phyloP scores from a whole-genome alignment of 2,797 vertebrate genomes.

The Etheostoma perlongum region DNA sequence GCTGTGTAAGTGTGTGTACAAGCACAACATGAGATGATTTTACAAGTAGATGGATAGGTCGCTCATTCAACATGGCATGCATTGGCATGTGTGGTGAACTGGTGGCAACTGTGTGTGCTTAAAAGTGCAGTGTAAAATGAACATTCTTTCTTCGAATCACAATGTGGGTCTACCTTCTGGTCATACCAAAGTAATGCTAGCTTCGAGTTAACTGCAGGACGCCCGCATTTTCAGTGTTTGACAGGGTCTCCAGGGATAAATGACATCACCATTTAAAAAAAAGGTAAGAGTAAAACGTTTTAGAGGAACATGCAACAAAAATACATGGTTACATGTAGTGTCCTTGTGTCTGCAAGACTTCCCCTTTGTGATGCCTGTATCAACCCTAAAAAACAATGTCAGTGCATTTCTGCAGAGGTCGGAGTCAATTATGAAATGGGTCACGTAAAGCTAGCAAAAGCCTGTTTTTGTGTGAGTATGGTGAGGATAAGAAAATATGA shows the following conservation, averaged over 20 bases:
- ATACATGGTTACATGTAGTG: background rate
- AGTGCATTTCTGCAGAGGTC: slow-evolving; percentile 29
- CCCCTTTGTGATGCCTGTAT: background rate
- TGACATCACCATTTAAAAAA: background rate
- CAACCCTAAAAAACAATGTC: background rate
- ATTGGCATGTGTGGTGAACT: slow-evolving; percentile 7
- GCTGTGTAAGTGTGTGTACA: slow-evolving; percentile 8
- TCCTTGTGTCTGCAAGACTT: background rate
- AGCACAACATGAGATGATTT: slow-evolving; percentile 22
- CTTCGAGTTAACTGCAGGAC: background rate
- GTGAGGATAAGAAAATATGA: slow-evolving; percentile 4
- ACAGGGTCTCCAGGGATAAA: slow-evolving; percentile 8
- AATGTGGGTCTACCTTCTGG: background rate
- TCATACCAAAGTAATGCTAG: background rate
- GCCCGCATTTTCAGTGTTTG: slow-evolving; percentile 4
- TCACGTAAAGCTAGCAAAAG: slow-evolving; percentile 4
- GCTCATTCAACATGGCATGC: slow-evolving; percentile 12
- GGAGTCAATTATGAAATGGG: slow-evolving; percentile 15
- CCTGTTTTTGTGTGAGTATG: background rate
- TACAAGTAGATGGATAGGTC: slow-evolving; percentile 4
- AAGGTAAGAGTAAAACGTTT: background rate
- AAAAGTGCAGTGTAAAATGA: slow-evolving; percentile 2
- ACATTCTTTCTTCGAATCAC: slow-evolving; percentile 11
- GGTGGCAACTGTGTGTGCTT: background rate
- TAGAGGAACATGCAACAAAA: background rate